Base-by-base conservation (phyloP, 53 echinoderm and acorn worm genomes). In the Glandiceps talaboti region DNA sequence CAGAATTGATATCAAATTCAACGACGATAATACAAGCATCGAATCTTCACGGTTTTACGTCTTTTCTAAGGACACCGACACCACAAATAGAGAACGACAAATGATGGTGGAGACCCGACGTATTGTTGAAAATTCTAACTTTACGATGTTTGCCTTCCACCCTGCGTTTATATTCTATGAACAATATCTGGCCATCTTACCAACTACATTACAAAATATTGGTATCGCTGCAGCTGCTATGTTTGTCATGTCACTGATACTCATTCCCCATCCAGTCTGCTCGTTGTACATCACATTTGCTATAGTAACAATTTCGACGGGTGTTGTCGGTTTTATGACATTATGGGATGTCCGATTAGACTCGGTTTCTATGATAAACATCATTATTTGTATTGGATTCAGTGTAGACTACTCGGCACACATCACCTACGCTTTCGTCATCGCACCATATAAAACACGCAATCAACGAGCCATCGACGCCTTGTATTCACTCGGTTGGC, bases 371-470 rank as follows among this genome's bases (percentile, higher is more conserved):
- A 92, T 92, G 92, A 87, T 85, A 30, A 92, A 87, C 83, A 28
- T 92, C 28, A 87, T 92, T 1, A 30, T 92, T 27, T 89, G 87
- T 73, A 76, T 92, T 26, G 92, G 92, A 30, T 92, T 92, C 76
- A 92, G 92, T 75, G 85, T 92, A 1, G 92, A 92, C 29, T 92
- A 84, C 45, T 92, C 92, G 1, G 92, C 92, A 12, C 92, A 92
- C 72, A 85, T 92, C 25, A 77, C 82, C 28, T 90, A 90, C 30
- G 91, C 83, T 28, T 91, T 81, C 74, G 79, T 84, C 0, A 81
- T 75, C 27, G 85, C 84, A 30, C 80, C 76, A 26, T 32, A 0
- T 12, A 76, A 33, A 25, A 28, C 31, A 26, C 1, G 33, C 25
- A 33, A 80, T 27, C 25, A 76, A 30, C 25, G 14, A 1, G 31